These are phyloP conservation scores for Cyphomyrus discorhynchus DNA, from an alignment of 2,113 vertebrate genomes.

Conservation along the genomic window DNA sequence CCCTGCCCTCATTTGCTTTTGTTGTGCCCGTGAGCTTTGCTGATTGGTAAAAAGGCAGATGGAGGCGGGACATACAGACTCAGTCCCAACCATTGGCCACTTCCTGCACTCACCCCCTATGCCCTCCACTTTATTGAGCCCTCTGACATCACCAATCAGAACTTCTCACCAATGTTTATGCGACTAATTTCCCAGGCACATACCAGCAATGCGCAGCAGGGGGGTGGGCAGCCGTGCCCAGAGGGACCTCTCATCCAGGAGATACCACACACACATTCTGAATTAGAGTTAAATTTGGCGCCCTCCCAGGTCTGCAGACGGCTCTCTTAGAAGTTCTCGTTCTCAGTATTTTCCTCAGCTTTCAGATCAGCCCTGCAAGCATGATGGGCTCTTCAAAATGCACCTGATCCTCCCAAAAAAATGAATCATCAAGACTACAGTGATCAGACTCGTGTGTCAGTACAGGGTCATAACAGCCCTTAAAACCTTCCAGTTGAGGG, in stretches of 20 bases:
- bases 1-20: not conserved
- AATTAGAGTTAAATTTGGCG: not conserved
- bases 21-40: not conserved
- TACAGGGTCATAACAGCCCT: not conserved
- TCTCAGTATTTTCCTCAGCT: not conserved
- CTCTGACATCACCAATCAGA: not conserved
- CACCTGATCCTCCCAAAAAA: not conserved
- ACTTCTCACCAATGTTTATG: not conserved
- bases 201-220: not conserved
- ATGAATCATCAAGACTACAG: not conserved
- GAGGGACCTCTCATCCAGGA: not conserved
- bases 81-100: not conserved
- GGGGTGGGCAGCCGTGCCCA: not conserved
- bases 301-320: not conserved
- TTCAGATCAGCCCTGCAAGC: not conserved
- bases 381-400: not conserved
- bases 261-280: not conserved
- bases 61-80: not conserved
- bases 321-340: not conserved
- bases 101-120: not conserved
- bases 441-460: not conserved
- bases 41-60: not conserved
- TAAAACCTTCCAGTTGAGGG: not conserved
- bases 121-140: not conserved
- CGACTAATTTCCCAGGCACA: not conserved